A percentile compares a stretch with the other conserved stretches of the same genome.
phyloP scores from a whole-genome alignment of 2,888 invertebrate species.

The Drosophila nigritarsus region DNA sequence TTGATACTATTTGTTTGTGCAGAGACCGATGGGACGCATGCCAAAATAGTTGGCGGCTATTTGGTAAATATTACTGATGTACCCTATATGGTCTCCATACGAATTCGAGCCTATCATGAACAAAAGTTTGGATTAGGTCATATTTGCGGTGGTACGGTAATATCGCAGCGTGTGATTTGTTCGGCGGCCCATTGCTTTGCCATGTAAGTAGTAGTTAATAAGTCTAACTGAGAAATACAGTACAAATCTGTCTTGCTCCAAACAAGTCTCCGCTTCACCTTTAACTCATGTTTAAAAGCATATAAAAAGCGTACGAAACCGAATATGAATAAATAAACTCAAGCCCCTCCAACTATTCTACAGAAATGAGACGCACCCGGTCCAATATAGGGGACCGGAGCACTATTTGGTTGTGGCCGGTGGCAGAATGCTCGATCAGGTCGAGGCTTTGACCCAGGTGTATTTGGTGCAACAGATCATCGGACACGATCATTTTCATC shows the following conservation, averaged over 20 bases:
- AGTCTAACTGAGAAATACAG: not conserved
- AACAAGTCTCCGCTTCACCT: not conserved
- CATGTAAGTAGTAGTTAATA: slow-evolving; percentile 33
- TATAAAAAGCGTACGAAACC: too few relatives aligned
- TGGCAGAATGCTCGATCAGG: not conserved
- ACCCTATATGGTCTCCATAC: slow-evolving; percentile 60
- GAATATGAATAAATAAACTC: not conserved
- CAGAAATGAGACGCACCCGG: slow-evolving; percentile 35
- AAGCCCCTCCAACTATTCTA: not conserved
- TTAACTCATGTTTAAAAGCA: not conserved
- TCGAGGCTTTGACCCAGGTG: slow-evolving; percentile 15
- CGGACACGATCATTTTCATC: slow-evolving; percentile 27
- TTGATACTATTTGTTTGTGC: not conserved
- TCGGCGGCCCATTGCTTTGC: slow-evolving; percentile 66
- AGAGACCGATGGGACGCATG: slow-evolving; percentile 29
- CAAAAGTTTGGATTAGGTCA: slow-evolving; percentile 47
- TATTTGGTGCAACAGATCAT: slow-evolving; percentile 47
- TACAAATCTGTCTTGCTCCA: accelerated
- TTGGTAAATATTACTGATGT: slow-evolving; percentile 27
- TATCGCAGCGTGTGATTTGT: slow-evolving; percentile 54
- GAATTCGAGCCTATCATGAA: slow-evolving; percentile 42
- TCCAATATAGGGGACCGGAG: slow-evolving; percentile 16
- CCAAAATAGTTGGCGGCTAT: slow-evolving; percentile 57
- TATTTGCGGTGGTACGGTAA: slow-evolving; percentile 56
- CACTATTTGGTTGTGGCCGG: slow-evolving; percentile 57